Evolutionary conservation across 2,113 vertebrate species (phyloP), one percentile per base, ranked within the genome.

Genomic region (Alethe diademata): DNA sequence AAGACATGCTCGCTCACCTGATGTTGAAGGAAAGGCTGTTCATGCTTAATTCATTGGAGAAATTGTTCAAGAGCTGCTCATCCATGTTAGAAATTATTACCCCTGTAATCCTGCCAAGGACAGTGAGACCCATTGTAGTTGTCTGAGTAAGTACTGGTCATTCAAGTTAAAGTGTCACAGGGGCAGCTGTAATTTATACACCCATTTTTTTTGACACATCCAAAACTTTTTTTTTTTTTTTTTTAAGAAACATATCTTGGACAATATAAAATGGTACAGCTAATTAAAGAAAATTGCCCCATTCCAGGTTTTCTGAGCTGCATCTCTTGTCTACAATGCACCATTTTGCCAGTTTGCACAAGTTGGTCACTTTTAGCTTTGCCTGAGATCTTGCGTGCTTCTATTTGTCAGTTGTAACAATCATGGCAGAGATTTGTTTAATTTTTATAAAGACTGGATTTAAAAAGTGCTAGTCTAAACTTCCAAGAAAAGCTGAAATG

Each of bases 21-120:
- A 84, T 97, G 92, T 61, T 95, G 81, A 94, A 95, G 71, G 94
- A 97, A 96, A 94, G 29, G 90, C 89, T 23, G 66, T 95, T 96
- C 95, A 88, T 93, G 79, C 91, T 96, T 97, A 97, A 96, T 94
- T 96, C 93, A 81, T 95, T 88, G 94, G 79, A 96, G 79, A 95
- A 95, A 95, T 89, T 96, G 89, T 91, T 93, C 93, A 96, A 96
- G 92, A 95, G 71, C 88, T 96, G 91, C 86, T 98, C 96, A 97
- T 95, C 96, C 95, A 93, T 97, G 94, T 89, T 96, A 97, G 97
- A 96, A 98, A 97, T 96, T 96, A 97, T 93, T 96, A 80, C 71
- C 69, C 83, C 94, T 94, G 90, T 97, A 95, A 92, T 76, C 45
- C 78, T 96, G 97, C 97, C 94, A 97, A 97, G 97, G 96, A 96